Base-by-base conservation (phyloP, 2,797 vertebrate species). In the Okamejei kenojei region DNA sequence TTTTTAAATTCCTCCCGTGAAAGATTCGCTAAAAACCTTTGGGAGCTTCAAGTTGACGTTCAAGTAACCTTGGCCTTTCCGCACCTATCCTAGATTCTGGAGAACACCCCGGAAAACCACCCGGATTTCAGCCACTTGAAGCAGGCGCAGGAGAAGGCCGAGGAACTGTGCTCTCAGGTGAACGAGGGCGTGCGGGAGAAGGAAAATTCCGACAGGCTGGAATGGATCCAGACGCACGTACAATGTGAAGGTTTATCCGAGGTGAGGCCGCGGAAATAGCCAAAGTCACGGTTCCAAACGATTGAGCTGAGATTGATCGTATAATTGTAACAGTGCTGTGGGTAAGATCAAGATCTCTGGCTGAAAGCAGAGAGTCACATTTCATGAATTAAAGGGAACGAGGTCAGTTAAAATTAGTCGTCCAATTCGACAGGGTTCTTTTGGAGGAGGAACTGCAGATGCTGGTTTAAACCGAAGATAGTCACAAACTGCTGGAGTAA, bases 151-250 rank as follows among this genome's bases (percentile, higher is more conserved):
- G 99, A 99, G 95, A 99, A 99, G 94, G 99, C 98, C 0, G 99
- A 99, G 95, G 99, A 99, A 95, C 96, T 99, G 35, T 99, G 99
- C 94, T 99, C 99, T 0, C 94, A 99, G 96, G 99, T 99, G 94
- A 99, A 99, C 2, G 99, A 99, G 95, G 99, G 99, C 0, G 99
- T 99, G 92, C 95, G 99, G 0, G 99, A 99, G 95, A 99, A 99
- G 96, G 99, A 99, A 94, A 99, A 99, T 96, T 99, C 99, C 0
- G 99, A 99, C 94, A 97, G 98, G 71, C 96, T 99, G 94, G 99
- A 99, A 96, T 99, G 99, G 99, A 99, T 99, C 94, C 99, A 99
- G 95, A 97, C 98, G 84, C 99, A 99, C 0, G 98, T 99, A 93
- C 98, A 99, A 95, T 99, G 99, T 81, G 99, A 99, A 95, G 99